A percentile compares a stretch with the other conserved stretches of the same genome.
Conservation (phyloP, 2,888 invertebrate species). For the Ephialtes manifestator region DNA sequence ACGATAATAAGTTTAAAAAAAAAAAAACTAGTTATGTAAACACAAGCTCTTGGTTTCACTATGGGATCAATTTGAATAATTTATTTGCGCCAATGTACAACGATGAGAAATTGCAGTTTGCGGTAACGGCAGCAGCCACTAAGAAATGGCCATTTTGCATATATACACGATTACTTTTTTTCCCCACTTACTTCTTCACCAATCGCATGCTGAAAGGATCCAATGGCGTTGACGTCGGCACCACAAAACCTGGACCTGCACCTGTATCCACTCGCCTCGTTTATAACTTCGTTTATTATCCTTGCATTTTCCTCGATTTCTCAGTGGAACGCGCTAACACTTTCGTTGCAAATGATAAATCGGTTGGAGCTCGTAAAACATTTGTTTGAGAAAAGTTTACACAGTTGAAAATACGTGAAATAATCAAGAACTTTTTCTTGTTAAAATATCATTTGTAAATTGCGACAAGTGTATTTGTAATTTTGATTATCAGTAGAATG, state of each 20-base stretch:
- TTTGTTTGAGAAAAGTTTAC: conserved; percentile 4
- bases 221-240: conserved; percentile 13
- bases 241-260: conserved; percentile 9
- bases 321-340: not conserved
- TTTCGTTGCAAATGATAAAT: conserved; percentile 12
- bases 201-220: not conserved
- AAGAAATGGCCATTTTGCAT: conserved; percentile 20
- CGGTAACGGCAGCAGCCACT: conserved; percentile 28
- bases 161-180: conserved; percentile 14
- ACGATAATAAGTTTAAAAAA: not conserved
- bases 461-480: not conserved
- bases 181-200: not conserved
- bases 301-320: conserved; percentile 27
- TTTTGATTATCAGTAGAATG: not conserved
- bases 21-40: not conserved
- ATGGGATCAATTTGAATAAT: conserved; percentile 40
- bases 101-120: conserved; percentile 51
- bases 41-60: not conserved
- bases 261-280: conserved; percentile 36
- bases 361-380: conserved; percentile 9
- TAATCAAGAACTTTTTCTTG: not conserved
- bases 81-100: not conserved
- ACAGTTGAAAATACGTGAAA: not conserved
- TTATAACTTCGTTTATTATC: conserved; percentile 10
- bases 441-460: not conserved